Evolutionary conservation across 2,888 invertebrate genomes (phyloP), one percentile per base, ranked within the genome.

Genomic region (Lasioglossum figueresi): DNA sequence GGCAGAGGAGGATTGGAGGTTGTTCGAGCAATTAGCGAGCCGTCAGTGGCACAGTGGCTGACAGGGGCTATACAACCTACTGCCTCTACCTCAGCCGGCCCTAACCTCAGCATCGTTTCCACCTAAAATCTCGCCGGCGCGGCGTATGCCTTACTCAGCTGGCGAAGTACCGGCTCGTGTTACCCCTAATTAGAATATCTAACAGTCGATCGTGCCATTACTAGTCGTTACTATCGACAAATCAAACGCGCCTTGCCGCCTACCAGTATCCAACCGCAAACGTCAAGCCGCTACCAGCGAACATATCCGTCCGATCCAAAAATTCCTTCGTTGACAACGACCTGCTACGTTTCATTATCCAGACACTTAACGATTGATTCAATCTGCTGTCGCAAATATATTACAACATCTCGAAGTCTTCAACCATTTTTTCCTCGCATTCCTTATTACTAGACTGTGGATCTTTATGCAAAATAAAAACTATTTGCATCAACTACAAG

Each of bases 11-110:
- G 86, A 89, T 86, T 75, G 91, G 90, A 91, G 91, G 92, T 90
- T 91, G 92, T 92, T 91, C 89, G 94, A 94, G 94, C 95, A 95
- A 95, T 95, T 95, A 95, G 95, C 95, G 94, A 95, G 94, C 94
- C 95, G 95, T 95, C 95, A 95, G 94, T 93, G 94, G 93, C 94
- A 94, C 93, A 94, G 94, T 92, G 92, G 93, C 93, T 94, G 93
- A 93, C 94, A 93, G 92, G 90, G 90, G 87, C 90, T 88, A 86
- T 88, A 90, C 91, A 91, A 91, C 88, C 89, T 91, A 85, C 83
- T 85, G 80, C 88, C 84, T 80, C 84, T 82, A 66, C 83, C 86
- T 48, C 82, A 81, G 43, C 73, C 59, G 84, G 82, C 79, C 79
- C 84, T 83, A 71, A 77, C 76, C 63, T 80, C 81, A 45, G 84